Percentiles rank a stretch among this genome's conserved stretches.
phyloP scores from a whole-genome alignment of 2,113 vertebrate genomes.

The Noctilio leporinus region DNA sequence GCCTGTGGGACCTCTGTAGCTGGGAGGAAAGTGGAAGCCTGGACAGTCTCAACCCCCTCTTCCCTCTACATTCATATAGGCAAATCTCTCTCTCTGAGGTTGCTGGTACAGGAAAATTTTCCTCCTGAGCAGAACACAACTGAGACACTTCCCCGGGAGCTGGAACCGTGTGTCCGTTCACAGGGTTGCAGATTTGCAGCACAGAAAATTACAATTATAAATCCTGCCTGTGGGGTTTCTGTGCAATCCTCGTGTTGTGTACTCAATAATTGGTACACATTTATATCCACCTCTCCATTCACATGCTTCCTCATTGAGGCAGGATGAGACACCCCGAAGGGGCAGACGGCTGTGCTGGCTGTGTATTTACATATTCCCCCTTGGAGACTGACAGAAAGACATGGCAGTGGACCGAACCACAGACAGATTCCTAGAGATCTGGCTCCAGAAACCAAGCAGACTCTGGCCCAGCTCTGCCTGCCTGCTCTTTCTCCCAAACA shows the following conservation, averaged over 20 bases:
- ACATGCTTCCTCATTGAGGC: background rate
- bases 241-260: background rate
- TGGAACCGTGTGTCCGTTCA: background rate
- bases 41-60: background rate
- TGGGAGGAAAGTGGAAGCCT: background rate
- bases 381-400: slow-evolving; percentile 38
- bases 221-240: background rate
- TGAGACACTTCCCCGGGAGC: background rate
- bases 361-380: slow-evolving; percentile 51
- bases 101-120: background rate
- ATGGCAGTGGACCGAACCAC: slow-evolving; percentile 25
- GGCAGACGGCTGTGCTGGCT: background rate
- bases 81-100: background rate
- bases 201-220: slow-evolving; percentile 5
- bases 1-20: background rate
- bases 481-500: slow-evolving; percentile 75
- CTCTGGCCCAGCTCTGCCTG: slow-evolving; percentile 54
- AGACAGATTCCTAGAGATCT: slow-evolving; percentile 55
- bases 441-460: slow-evolving; percentile 62
- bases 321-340: background rate
- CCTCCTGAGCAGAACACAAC: slow-evolving; percentile 1
- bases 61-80: background rate
- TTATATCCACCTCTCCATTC: background rate
- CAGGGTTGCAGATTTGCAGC: background rate
- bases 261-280: background rate